Base-by-base conservation (phyloP, 2,113 vertebrate genomes). In the Loxodonta africana region DNA sequence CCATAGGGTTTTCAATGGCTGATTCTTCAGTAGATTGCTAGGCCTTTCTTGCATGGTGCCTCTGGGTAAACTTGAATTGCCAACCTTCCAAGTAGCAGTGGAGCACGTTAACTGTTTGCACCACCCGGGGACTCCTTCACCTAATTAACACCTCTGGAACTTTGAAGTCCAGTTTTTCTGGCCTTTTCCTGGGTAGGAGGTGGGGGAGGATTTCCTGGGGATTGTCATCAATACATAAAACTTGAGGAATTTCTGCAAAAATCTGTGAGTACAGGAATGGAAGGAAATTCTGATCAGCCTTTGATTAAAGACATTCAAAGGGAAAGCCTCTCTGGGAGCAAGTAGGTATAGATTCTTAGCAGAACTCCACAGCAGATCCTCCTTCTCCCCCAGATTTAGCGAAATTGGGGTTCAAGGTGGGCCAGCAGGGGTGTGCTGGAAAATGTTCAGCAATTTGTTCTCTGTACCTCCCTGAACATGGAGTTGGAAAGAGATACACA, bases 381-480 rank as follows among this genome's bases (percentile, higher is more conserved):
- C 8, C 26, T 5, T 17, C 2, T 41, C 18, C n/a, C 11, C 10
- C 37, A 6, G 63, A 23, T 74, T 62, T 74, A 83, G 73, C 81
- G 53, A 89, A 67, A 91, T 0, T 73, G 60, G 80, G 8, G 8
- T 33, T 46, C 71, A 51, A 82, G 21, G 23, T 41, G 8, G 33
- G 6, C 17, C 83, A 91, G 33, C 26, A 89, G 33, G 48, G 2
- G 0, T 33, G 8, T 51, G 28, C 37, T 51, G 30, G 67, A 67
- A 41, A 86, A 25, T 14, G 3, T n/a, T 62, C 87, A 71, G n/a
- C 28, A 25, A 23, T 51, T 15, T 41, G 18, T 0, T 81, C 20
- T 76, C 30, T 1, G 0, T 20, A 44, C 1, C 15, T 12, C 11
- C 20, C 21, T 77, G 44, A 80, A 30, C 0, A 0, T 28, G 8